Base-by-base conservation (phyloP, 2,113 vertebrate genomes). In the Carassius auratus region DNA sequence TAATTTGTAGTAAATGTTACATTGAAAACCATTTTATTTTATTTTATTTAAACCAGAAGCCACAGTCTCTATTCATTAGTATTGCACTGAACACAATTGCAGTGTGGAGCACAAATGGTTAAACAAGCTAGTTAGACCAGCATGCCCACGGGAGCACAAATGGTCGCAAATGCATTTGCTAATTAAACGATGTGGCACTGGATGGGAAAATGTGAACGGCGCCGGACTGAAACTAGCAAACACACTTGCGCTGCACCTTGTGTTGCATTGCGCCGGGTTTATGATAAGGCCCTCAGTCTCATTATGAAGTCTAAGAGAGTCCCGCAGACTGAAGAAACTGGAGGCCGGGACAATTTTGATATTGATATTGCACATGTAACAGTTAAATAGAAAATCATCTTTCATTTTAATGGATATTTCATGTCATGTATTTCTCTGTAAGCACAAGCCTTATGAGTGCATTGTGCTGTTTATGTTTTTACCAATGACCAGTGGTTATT, bases 61-160 rank as follows among this genome's bases (percentile, higher is more conserved):
- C 66, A 69, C 33, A 4, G 0, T 19, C 4, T 13, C 13, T 82
- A 15, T 62, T 36, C 80, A 15, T 42, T 23, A 8, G 3, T 68
- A 55, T 14, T 30, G 7, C n/a, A 14, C 2, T 19, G 52, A 59
- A 36, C 38, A 75, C 33, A 30, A 8, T 78, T 55, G 26, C 36
- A 19, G 30, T 13, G 50, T 86, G 86, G 92, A 73, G 85, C 78
- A 17, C 86, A 90, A 79, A 84, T 50, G 52, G 94, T 94, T 94
- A 94, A 86, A 21, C 14, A 14, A 12, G 4, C n/a, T n/a, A n/a
- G n/a, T n/a, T n/a, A n/a, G n/a, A n/a, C n/a, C n/a, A n/a, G n/a
- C n/a, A n/a, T n/a, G n/a, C n/a, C n/a, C n/a, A n/a, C n/a, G n/a
- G n/a, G n/a, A n/a, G 30, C 30, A 30, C 30, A 30, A 30, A 30